Evolutionary conservation across 2,113 vertebrate genomes (phyloP).

Genomic region (Neofelis nebulosa): DNA sequence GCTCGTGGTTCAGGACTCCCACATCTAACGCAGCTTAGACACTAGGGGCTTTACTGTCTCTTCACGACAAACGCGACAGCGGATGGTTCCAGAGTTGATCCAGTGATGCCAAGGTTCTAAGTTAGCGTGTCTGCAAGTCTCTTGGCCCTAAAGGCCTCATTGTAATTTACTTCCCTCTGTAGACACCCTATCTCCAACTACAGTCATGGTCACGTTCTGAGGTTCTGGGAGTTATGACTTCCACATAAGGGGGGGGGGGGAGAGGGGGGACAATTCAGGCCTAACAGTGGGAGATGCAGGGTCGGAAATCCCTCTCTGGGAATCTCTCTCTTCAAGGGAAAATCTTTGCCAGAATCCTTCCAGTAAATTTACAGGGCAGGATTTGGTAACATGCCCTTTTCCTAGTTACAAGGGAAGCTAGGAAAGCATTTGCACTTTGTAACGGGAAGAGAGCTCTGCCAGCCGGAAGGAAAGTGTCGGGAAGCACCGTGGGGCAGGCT

Average conservation of each 20-base stretch:
- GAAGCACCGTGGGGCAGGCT: background rate
- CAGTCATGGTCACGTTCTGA: background rate
- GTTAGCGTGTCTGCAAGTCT: background rate
- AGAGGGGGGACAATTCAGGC: background rate
- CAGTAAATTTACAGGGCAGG: background rate
- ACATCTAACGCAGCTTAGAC: background rate
- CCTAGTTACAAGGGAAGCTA: background rate
- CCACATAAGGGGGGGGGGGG: too few relatives aligned
- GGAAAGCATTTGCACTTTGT: background rate
- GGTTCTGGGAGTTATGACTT: background rate
- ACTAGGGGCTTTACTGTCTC: background rate
- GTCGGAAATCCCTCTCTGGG: background rate
- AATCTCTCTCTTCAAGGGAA: background rate
- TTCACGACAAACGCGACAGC: background rate
- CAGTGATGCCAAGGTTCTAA: background rate
- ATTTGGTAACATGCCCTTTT: background rate
- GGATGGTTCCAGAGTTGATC: background rate
- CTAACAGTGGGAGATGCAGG: background rate
- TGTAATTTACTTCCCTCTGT: background rate
- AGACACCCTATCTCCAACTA: background rate
- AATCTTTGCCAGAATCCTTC: conserved; percentile 21
- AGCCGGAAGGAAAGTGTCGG: background rate
- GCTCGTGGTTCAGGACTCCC: background rate
- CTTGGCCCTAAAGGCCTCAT: background rate
- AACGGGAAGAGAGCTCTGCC: background rate